phyloP scores from a whole-genome alignment of 2,113 vertebrate species.

The Notarius quadriscutis region DNA sequence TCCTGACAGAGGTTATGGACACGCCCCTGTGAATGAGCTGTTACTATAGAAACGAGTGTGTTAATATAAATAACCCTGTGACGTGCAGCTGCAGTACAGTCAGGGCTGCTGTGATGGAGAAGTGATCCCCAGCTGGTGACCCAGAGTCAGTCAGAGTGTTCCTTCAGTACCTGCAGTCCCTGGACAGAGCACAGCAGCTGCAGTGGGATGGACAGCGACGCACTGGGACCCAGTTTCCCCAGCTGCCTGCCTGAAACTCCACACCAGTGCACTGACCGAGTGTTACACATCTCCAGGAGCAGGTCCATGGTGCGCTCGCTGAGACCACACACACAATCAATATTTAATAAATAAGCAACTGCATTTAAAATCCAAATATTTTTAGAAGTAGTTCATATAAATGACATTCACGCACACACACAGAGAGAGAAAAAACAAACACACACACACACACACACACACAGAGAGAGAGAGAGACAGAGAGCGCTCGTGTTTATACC shows the following conservation, averaged over 20 bases:
- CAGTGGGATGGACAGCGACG: conserved; percentile 88
- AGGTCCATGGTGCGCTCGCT: conserved; percentile 99
- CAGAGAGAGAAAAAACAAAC: no score
- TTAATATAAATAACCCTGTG: neutral
- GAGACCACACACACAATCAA: conserved; percentile 43
- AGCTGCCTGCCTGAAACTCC: conserved; percentile 92
- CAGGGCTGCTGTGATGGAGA: neutral
- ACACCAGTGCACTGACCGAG: conserved; percentile 92
- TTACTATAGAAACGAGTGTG: neutral
- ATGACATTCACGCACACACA: neutral
- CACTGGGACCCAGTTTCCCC: conserved; percentile 88
- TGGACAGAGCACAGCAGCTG: conserved; percentile 89
- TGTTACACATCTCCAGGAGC: conserved; percentile 96
- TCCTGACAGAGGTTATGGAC: neutral
- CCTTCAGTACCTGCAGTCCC: conserved; percentile 84
- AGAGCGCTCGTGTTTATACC: conserved; percentile 66
- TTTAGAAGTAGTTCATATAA: neutral
- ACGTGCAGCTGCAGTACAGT: neutral
- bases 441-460: no score
- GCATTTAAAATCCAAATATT: neutral
- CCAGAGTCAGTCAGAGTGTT: neutral
- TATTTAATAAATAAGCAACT: neutral
- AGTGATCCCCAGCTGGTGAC: no score
- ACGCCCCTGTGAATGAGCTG: neutral
- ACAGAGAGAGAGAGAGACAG: no score